A percentile compares a stretch with the other conserved stretches of the same genome.
Conservation (phyloP, 2,797 vertebrate genomes). For the Mico argentatus region DNA sequence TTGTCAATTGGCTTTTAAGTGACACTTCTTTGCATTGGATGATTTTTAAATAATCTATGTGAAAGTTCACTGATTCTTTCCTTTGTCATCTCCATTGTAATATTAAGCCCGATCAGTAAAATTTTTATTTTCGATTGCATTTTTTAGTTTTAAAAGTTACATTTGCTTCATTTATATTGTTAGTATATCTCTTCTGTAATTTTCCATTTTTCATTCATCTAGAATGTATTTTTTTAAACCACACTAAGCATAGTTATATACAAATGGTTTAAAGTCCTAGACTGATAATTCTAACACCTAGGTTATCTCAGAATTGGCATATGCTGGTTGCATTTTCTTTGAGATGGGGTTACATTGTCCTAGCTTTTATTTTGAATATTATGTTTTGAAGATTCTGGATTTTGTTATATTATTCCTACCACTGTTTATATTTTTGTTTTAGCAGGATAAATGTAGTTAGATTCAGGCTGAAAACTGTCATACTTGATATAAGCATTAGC, state of each 20-base stretch:
- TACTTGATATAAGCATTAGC: background rate
- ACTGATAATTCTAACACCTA: background rate
- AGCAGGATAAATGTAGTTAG: background rate
- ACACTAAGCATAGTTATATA: background rate
- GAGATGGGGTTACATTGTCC: background rate
- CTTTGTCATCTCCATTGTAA: background rate
- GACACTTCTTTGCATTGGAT: background rate
- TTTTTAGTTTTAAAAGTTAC: background rate
- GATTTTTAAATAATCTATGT: background rate
- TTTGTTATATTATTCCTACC: background rate
- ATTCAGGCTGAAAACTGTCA: background rate
- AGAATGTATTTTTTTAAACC: background rate
- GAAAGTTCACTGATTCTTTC: background rate
- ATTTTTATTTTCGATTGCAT: background rate
- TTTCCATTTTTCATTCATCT: background rate
- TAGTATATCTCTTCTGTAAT: background rate
- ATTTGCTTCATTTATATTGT: background rate
- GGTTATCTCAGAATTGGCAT: background rate
- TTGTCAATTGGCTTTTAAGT: background rate
- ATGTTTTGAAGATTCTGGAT: background rate
- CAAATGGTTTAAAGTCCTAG: background rate
- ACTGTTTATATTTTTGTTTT: background rate
- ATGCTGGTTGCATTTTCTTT: background rate
- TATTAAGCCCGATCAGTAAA: background rate
- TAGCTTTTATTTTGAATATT: background rate